Evolutionary conservation across 37 sponge, comb jelly and placozoan species (phyloP), one percentile per base, ranked within the genome.

Genomic region (Ephydatia muelleri): DNA sequence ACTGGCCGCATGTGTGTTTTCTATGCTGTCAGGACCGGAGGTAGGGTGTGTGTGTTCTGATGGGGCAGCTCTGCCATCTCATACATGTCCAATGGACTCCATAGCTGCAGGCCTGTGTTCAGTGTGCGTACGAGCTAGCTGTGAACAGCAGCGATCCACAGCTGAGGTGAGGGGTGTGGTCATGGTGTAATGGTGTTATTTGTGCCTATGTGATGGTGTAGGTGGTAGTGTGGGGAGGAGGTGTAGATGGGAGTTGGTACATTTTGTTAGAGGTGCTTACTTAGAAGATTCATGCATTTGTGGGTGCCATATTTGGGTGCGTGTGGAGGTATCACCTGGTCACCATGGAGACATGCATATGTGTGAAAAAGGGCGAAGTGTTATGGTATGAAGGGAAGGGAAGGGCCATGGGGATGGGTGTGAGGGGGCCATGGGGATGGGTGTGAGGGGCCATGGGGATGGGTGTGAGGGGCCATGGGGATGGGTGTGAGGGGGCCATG

Each of bases 121-220:
- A 57, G 19, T 57, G 19, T 57, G 57, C 57, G 19, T 57, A 16
- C 57, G 57, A 57, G 57, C 57, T 57, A 57, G 57, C 57, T 57
- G 57, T 57, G 57, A 57, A 57, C 19, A 14, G 57, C 19, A 57
- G 19, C 19, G 57, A 57, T 57, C 19, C 57, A 5, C 57, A 57
- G 57, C 57, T 57, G 57, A 57, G 57, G 57, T 57, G 57, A 57
- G 57, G 57, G 57, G 19, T 57, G 57, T 57, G 57, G 57, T 14
- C 57, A 57, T 57, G 57, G 57, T 57, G 57, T 57, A 14, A 14
- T 5, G 57, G 19, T 16, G 57, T 16, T 5, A 57, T 5, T 16
- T 57, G 57, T 57, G 57, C 19, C 57, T 14, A 57, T 57, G 57
- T 57, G 57, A 77, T 5, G 79, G 39, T 40, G 79, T 77, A 67